Conservation (phyloP, 2,797 vertebrate species). For the Rachycentron canadum region DNA sequence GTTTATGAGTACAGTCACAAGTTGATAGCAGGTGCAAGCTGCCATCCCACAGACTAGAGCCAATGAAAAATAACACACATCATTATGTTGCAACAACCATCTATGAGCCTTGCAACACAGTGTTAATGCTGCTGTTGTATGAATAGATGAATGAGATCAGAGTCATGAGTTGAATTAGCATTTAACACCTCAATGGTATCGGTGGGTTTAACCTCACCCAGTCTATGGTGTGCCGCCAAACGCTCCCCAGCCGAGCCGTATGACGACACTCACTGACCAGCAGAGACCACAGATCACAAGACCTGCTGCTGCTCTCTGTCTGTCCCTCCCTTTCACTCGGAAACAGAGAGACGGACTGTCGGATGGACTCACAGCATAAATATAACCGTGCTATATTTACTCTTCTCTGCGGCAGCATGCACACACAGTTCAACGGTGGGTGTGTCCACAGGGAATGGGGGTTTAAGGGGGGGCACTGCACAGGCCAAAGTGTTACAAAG, state of each 20-base stretch:
- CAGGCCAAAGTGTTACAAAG: constrained; percentile 24
- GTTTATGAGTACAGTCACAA: constrained; percentile 68
- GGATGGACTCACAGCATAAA: constrained; percentile 76
- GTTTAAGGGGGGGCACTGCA: constrained; percentile 13
- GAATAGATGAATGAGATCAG: constrained; percentile 53
- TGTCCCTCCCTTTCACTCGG: constrained; percentile 59
- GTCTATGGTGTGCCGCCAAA: constrained; percentile 45
- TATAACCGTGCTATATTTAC: constrained; percentile 83
- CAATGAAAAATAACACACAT: constrained; percentile 43
- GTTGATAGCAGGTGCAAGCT: constrained; percentile 66
- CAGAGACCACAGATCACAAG: constrained; percentile 68
- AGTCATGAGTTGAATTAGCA: constrained; percentile 37
- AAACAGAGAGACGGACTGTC: constrained; percentile 73
- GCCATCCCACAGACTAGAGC: constrained; percentile 19
- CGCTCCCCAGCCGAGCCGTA: constrained; percentile 27
- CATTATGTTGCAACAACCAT: constrained; percentile 16
- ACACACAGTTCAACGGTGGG: constrained; percentile 62
- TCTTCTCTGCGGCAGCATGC: constrained; percentile 65
- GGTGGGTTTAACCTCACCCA: constrained; percentile 24
- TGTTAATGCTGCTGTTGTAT: constrained; percentile 23
- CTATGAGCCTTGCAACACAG: constrained; percentile 26
- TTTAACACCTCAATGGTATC: constrained; percentile 50
- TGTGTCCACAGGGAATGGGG: constrained; percentile 46
- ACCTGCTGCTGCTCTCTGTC: constrained; percentile 57
- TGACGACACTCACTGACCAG: constrained; percentile 63